Percentiles rank a stretch among this genome's conserved stretches.
Conservation (phyloP, 2,113 vertebrate genomes). For the Poeciliopsis retropinna region DNA sequence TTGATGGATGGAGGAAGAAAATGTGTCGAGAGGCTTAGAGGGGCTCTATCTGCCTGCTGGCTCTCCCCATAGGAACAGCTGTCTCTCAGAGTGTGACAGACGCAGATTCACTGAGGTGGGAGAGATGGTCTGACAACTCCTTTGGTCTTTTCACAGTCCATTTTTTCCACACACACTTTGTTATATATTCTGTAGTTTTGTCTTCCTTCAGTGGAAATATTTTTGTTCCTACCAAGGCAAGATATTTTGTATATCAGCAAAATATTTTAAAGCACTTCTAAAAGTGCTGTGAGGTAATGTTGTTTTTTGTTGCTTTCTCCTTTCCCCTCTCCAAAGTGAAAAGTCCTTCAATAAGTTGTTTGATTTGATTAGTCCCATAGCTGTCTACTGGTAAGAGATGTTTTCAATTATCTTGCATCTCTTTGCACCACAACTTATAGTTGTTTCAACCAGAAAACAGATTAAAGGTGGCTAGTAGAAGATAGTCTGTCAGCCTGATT, state of each 20-base stretch:
- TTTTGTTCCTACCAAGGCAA: neutral
- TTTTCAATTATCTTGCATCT: slow-evolving; percentile 10
- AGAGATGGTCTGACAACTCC: slow-evolving; percentile 36
- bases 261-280: neutral
- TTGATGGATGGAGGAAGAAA: slow-evolving; percentile 54
- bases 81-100: slow-evolving; percentile 71
- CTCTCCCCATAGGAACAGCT: slow-evolving; percentile 75
- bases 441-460: slow-evolving; percentile 35
- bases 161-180: slow-evolving; percentile 19
- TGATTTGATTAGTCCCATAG: slow-evolving; percentile 38
- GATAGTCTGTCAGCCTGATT: slow-evolving; percentile 37
- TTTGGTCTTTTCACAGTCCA: slow-evolving; percentile 24
- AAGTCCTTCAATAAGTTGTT: neutral
- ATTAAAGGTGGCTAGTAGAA: slow-evolving; percentile 33
- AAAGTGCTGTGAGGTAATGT: neutral
- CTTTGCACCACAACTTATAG: slow-evolving; percentile 29
- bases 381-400: neutral
- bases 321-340: neutral
- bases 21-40: slow-evolving; percentile 41
- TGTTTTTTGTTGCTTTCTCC: neutral
- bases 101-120: slow-evolving; percentile 66
- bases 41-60: slow-evolving; percentile 68
- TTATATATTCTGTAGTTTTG: slow-evolving; percentile 5
- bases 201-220: neutral
- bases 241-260: neutral